Evolutionary conservation across 1,140 invertebrate species (phyloP), one percentile per base, ranked within the genome.

Genomic region (Heterodera carotae): DNA sequence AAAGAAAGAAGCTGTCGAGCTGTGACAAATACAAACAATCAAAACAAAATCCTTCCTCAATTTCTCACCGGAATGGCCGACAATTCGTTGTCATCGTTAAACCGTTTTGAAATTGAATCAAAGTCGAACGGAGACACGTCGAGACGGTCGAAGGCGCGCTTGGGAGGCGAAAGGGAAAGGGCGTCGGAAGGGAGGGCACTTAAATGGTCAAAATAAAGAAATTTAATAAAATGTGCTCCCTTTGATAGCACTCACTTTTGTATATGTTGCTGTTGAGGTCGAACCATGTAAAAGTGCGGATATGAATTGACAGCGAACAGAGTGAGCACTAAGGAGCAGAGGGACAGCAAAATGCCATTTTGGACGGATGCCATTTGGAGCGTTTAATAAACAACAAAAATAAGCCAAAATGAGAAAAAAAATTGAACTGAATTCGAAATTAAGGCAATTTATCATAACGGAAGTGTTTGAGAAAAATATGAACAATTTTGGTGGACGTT

Each of bases 61-160:
- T 4, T 62, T 29, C 43, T 62, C 29, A 74, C 72, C 56, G 72
- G 56, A 15, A 74, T 62, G 15, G 72, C 59, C 18, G 72, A 29
- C 59, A 74, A 64, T 64, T 74, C 72, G 25, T 74, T 56, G 64
- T 74, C 56, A 36, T 74, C 72, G 64, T 34, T 74, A 36, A 74
- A 74, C 31, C 72, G 53, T 34, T 74, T 74, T 1, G 72, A 56
- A 43, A 74, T 64, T 64, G 72, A 25, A 34, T 74, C 72, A 25
- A 74, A 74, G 39, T 74, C 72, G 15, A 74, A 74, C 25, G 72
- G 53, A 31, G 72, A 74, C 27, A 34, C 53, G 64, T 74, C 72
- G 25, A 74, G 64, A 18, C 72, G 72, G 33, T 74, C 72, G 64
- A 74, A 74, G 15, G 72, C 72, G 39, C 72, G 33, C 3, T 74